Evolutionary conservation across 2,113 vertebrate species (phyloP).

Genomic region (Pungitius pungitius): DNA sequence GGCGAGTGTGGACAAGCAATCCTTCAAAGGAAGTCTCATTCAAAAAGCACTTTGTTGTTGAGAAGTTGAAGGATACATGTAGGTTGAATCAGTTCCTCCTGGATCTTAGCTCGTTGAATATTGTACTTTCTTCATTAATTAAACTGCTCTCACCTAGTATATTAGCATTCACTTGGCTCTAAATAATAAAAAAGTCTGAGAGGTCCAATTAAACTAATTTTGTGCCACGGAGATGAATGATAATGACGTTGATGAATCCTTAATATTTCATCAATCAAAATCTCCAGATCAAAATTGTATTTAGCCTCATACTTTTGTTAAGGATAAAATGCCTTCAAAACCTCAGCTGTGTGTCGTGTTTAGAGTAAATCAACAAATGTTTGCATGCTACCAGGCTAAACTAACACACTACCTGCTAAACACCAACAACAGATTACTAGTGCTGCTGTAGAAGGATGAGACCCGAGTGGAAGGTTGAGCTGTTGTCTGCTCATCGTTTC

Average conservation of each 20-base stretch:
- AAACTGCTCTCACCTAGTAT: background rate
- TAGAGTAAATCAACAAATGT: background rate
- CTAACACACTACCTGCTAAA: background rate
- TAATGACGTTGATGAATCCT: background rate
- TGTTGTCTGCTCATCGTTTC: slow-evolving; percentile 9
- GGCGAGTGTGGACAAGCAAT: slow-evolving; percentile 46
- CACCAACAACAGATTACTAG: background rate
- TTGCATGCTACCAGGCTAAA: background rate
- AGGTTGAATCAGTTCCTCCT: background rate
- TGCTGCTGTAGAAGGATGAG: background rate
- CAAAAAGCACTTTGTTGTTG: slow-evolving; percentile 13
- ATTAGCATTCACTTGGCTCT: background rate
- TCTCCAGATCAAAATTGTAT: background rate
- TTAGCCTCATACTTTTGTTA: background rate
- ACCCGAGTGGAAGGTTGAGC: background rate
- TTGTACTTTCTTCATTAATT: background rate
- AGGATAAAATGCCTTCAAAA: too few relatives aligned
- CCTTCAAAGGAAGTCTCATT: slow-evolving; percentile 13
- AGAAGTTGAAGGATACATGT: background rate
- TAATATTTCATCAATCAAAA: background rate
- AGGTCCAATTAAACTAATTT: background rate
- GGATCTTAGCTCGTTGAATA: background rate
- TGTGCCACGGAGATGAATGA: too few relatives aligned
- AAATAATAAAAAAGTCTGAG: background rate
- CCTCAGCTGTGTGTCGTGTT: background rate